Evolutionary conservation across 2,888 invertebrate species (phyloP), one percentile per base, ranked within the genome.

Genomic region (Apamea epomidion): DNA sequence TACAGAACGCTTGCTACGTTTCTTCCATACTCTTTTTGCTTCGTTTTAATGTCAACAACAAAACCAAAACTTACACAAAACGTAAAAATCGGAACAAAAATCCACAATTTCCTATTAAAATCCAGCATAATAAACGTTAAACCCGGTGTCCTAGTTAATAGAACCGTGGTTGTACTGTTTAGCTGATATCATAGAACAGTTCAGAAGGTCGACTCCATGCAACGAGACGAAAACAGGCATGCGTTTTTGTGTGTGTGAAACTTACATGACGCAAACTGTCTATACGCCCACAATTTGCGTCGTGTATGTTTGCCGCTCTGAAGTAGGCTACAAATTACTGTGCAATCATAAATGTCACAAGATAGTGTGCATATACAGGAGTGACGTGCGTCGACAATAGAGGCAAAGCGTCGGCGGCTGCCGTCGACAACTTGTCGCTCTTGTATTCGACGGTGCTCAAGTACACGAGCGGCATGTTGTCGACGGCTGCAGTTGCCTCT

Each of bases 141-240:
- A 48, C 45, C 45, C 25, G 25, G 29, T 58, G 37, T 65, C 37
- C 82, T 10, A 64, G 62, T 76, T 81, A 85, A 77, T 85, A 54
- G 76, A 76, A 65, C 14, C 25, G 21, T 48, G 18, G 7, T 32
- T 32, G 54, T 42, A 58, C 32, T 45, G 42, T 74, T 71, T 48
- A 68, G 37, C 42, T 51, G 2, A 16, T 62, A 29, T 67, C 3
- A 58, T 6, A 60, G 32, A n/a, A 21, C 10, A 54, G 6, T 0
- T 4, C 32, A 78, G 62, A 51, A 77, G 76, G 62, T 76, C 2
- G 0, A 42, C 42, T 25, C 7, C 5, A 32, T 7, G 25, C 29
- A 25, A 32, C 0, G 7, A 65, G 18, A 32, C 3, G 3, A 64
- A 65, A 16, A 62, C 16, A 71, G 5, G 16, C 12, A 12, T 3